Evolutionary conservation across 2,888 invertebrate species (phyloP).

Genomic region (Callimorpha dominula): DNA sequence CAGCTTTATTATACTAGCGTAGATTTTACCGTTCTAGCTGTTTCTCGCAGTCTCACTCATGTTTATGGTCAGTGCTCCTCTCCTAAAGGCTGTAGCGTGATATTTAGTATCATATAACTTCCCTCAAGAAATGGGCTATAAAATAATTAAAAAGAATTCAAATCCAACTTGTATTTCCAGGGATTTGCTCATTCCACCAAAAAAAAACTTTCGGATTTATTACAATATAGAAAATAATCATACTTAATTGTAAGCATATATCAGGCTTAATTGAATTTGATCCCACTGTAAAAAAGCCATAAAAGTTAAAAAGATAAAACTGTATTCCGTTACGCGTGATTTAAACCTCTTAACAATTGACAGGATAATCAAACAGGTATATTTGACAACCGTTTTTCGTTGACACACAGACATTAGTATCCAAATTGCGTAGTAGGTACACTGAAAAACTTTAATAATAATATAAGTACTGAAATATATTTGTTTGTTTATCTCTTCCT

Average conservation of each 20-base stretch:
- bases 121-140: no score
- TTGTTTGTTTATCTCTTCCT: neutral
- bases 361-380: constrained; percentile 9
- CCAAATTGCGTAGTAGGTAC: neutral
- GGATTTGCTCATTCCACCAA: no score
- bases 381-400: constrained; percentile 12
- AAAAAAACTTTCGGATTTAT: no score
- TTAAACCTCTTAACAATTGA: neutral
- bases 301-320: neutral
- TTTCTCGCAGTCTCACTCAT: no score
- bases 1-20: no score
- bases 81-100: no score
- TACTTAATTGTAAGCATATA: neutral
- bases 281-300: neutral
- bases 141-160: no score
- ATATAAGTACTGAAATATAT: neutral
- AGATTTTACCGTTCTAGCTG: no score
- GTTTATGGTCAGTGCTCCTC: no score
- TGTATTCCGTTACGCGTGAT: neutral
- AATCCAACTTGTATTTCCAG: no score
- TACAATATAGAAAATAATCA: neutral
- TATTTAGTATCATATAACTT: no score
- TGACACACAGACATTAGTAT: constrained; percentile 15
- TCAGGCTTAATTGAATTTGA: neutral
- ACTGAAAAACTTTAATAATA: neutral